These are phyloP conservation scores for Callocephalon fimbriatum DNA, from an alignment of 2,113 vertebrate genomes.

Conservation along the genomic window DNA sequence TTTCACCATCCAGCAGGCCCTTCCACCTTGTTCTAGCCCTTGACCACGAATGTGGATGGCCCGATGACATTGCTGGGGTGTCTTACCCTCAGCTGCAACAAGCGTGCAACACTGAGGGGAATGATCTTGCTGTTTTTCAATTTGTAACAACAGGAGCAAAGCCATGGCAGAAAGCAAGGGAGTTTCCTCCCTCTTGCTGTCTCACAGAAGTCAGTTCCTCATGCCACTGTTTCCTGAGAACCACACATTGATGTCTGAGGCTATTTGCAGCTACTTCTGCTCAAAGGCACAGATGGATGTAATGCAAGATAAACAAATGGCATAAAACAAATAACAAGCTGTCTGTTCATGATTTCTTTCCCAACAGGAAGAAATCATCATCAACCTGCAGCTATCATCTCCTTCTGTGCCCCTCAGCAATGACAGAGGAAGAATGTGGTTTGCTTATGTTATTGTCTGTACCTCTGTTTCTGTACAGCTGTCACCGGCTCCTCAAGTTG, in stretches of 20 bases:
- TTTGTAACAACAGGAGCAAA: neutral
- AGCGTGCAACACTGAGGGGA: accelerated
- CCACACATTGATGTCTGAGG: neutral
- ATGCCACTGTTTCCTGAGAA: neutral
- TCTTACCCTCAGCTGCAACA: neutral
- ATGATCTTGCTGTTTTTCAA: accelerated
- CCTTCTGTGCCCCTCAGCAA: neutral
- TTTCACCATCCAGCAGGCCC: neutral
- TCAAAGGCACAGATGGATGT: neutral
- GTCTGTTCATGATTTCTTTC: neutral
- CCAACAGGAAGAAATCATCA: neutral
- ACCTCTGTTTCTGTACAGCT: neutral
- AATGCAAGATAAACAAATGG: neutral
- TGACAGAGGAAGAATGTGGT: neutral
- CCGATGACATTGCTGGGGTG: accelerated
- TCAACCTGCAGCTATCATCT: neutral
- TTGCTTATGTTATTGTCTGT: neutral
- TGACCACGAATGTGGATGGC: accelerated
- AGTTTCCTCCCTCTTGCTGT: neutral
- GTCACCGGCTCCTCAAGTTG: neutral
- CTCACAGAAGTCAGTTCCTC: slow-evolving; percentile 22
- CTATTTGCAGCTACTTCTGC: slow-evolving; percentile 47
- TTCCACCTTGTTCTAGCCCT: neutral
- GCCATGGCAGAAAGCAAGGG: neutral
- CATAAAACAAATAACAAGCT: neutral